Conservation (phyloP, 2,888 invertebrate genomes). For the Sphaerophoria rueppellii region DNA sequence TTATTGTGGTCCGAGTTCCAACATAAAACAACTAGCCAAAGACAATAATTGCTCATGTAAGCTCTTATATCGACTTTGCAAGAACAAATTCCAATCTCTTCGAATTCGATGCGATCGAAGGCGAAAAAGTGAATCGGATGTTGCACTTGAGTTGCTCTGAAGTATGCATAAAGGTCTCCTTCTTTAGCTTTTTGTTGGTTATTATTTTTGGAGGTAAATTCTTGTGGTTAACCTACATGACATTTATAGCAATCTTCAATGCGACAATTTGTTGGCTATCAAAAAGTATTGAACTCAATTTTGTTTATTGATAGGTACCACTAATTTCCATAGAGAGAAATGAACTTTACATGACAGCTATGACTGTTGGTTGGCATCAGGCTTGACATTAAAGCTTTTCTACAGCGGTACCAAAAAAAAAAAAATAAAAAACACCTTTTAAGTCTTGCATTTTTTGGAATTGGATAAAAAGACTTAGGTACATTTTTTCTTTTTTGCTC, state of each 20-base stretch:
- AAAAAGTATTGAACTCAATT: slow-evolving; percentile 7
- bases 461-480: too few relatives aligned
- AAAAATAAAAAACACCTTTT: too few relatives aligned
- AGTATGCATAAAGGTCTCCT: background rate
- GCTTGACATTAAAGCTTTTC: background rate
- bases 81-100: slow-evolving; percentile 26
- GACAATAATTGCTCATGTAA: slow-evolving; percentile 47
- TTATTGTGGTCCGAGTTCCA: background rate
- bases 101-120: background rate
- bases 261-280: slow-evolving; percentile 6
- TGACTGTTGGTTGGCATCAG: slow-evolving; percentile 9
- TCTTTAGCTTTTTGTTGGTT: background rate
- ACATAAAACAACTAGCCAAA: slow-evolving; percentile 23
- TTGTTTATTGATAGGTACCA: background rate
- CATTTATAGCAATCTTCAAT: slow-evolving; percentile 1
- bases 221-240: slow-evolving; percentile 27
- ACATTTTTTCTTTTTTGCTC: too few relatives aligned
- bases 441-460: too few relatives aligned
- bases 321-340: background rate
- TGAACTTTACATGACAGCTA: slow-evolving; percentile 14
- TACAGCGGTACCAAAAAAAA: too few relatives aligned
- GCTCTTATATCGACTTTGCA: slow-evolving; percentile 24
- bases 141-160: slow-evolving; percentile 13
- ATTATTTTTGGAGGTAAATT: slow-evolving; percentile 11
- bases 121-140: slow-evolving; percentile 16